phyloP scores from a whole-genome alignment of 1,140 invertebrate species.

The Aporrectodea caliginosa region DNA sequence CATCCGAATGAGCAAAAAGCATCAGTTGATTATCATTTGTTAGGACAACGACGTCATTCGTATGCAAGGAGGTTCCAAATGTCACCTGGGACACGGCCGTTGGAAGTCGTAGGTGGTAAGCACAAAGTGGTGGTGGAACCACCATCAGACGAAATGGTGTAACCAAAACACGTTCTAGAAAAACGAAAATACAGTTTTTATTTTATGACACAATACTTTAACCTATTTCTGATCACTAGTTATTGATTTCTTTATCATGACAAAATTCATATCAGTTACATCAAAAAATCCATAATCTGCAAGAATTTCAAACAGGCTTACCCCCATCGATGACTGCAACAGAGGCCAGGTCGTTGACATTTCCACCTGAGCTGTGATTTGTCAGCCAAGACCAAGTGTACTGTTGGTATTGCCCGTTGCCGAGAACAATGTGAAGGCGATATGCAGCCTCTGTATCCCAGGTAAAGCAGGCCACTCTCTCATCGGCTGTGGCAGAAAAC shows the following conservation, averaged over 20 bases:
- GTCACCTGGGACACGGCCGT: constrained; percentile 62
- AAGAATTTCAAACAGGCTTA: constrained; percentile 45
- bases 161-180: constrained; percentile 61
- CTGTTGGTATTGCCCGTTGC: constrained; percentile 59
- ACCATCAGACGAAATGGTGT: constrained; percentile 70
- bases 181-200: constrained; percentile 22
- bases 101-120: constrained; percentile 61
- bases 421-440: constrained; percentile 62
- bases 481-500: constrained; percentile 54
- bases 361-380: constrained; percentile 59
- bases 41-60: constrained; percentile 40
- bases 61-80: constrained; percentile 58
- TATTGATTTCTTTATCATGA: no score
- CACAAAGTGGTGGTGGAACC: constrained; percentile 78
- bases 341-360: constrained; percentile 49
- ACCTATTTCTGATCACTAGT: no score
- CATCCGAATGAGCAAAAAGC: background rate
- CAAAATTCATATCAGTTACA: no score
- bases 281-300: no score
- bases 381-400: constrained; percentile 66
- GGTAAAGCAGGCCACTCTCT: constrained; percentile 52
- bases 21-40: background rate
- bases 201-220: no score
- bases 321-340: constrained; percentile 76
- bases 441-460: constrained; percentile 66